A percentile compares a stretch with the other conserved stretches of the same genome.
These are phyloP conservation scores for Tragelaphus imberbis DNA, from an alignment of 2,113 vertebrate genomes.

Conservation along the genomic window DNA sequence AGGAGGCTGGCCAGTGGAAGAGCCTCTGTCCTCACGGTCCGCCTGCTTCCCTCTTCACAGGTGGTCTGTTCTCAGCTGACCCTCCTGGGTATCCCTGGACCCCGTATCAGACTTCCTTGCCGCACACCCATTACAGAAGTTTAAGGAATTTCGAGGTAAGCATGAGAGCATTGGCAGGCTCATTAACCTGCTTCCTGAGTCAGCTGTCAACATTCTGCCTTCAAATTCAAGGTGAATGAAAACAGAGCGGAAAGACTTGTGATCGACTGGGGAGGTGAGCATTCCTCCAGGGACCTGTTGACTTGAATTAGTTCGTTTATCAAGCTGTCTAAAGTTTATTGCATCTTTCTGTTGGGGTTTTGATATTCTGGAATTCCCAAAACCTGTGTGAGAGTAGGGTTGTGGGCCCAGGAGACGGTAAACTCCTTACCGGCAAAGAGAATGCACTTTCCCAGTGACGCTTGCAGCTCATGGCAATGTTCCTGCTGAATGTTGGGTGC, in stretches of 20 bases:
- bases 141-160: neutral
- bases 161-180: neutral
- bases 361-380: neutral
- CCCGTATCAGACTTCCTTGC: no score
- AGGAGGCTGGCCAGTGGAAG: neutral
- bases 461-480: neutral
- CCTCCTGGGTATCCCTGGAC: neutral
- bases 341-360: neutral
- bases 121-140: neutral
- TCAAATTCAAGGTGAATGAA: neutral
- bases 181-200: neutral
- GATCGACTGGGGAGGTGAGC: rapidly evolving
- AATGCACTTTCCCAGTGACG: rapidly evolving
- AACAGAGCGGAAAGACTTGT: neutral
- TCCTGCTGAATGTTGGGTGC: neutral
- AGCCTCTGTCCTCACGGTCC: rapidly evolving
- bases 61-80: neutral
- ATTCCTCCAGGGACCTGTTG: rapidly evolving
- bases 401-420: rapidly evolving
- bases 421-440: neutral
- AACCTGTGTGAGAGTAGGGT: neutral
- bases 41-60: neutral
- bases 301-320: neutral
- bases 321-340: no score
- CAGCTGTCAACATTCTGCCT: neutral